Conservation (phyloP, 1,140 invertebrate species). For the Rhynchophorus ferrugineus region DNA sequence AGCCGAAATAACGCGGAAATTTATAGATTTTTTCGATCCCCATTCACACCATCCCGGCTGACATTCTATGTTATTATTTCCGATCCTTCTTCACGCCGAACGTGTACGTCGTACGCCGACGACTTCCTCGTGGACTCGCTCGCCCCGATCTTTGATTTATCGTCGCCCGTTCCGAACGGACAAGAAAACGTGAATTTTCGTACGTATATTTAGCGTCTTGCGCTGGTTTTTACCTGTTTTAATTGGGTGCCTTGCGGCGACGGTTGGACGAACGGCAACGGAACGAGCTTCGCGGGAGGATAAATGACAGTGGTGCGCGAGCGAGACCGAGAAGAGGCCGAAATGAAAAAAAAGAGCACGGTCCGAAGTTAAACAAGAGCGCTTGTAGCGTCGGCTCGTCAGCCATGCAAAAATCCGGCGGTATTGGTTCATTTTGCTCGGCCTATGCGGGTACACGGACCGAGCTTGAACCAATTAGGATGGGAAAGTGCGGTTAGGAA, state of each 20-base stretch:
- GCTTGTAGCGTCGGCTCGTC: not conserved
- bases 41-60: too few species aligned
- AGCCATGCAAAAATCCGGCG: too few species aligned
- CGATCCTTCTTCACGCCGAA: too few species aligned
- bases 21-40: conserved; percentile 8
- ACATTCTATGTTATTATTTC: too few species aligned
- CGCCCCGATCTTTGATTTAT: conserved; percentile 9
- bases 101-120: too few species aligned
- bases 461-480: too few species aligned
- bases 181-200: conserved; percentile 15
- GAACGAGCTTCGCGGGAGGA: not conserved
- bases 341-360: too few species aligned
- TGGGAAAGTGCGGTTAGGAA: too few species aligned
- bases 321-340: not conserved
- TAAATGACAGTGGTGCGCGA: not conserved
- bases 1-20: conserved; percentile 11
- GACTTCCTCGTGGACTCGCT: conserved; percentile 12
- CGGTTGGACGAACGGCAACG: conserved; percentile 2
- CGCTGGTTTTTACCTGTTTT: conserved; percentile 8
- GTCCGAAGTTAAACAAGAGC: not conserved
- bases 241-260: conserved; percentile 13
- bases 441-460: too few species aligned
- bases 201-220: conserved; percentile 5
- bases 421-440: too few species aligned
- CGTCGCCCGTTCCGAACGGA: conserved; percentile 1